Evolutionary conservation across 2,797 vertebrate genomes (phyloP), one percentile per base, ranked within the genome.

Genomic region (Distichodus sexfasciatus): DNA sequence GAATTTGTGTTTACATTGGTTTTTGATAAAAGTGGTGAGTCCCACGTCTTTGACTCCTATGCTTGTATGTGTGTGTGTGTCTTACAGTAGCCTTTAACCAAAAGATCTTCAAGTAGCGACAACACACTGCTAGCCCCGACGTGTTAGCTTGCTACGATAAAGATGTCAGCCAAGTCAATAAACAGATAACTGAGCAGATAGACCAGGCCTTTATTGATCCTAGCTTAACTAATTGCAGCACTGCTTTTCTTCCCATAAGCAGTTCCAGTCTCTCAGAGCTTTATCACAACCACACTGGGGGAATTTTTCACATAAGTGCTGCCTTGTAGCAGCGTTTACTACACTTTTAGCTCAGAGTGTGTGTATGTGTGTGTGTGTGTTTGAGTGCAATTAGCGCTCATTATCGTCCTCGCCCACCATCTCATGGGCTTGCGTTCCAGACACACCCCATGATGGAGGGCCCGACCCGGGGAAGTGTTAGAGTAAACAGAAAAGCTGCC

Each of bases 381-480:
- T 72, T 69, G 54, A 9, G 54, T 43, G 68, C 84, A 75, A 84
- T 87, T 85, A 76, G 44, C 26, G 29, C 77, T 79, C 65, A 72
- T 73, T 60, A 71, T 55, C 68, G 61, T 66, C 78, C 71, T 75
- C 70, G 26, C 69, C 23, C 41, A 57, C 0, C 1, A 47, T 86
- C 89, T 79, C 83, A 15, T 31, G 71, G 75, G 86, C 41, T 29
- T 72, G 48, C 15, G 10, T 81, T 83, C 76, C 79, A 47, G 78
- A 81, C 70, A 85, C 85, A 76, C 87, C 88, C 87, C 74, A 81
- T 72, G 75, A 79, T 62, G 69, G 26, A 17, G 33, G 66, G 80
- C 73, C 28, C 60, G 75, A 83, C 81, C 85, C 82, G 68, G 85
- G 86, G 86, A 90, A 88, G 76, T 76, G 71, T 71, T 43, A 64